phyloP scores from a whole-genome alignment of 2,113 vertebrate genomes.

The Barnardius zonarius region DNA sequence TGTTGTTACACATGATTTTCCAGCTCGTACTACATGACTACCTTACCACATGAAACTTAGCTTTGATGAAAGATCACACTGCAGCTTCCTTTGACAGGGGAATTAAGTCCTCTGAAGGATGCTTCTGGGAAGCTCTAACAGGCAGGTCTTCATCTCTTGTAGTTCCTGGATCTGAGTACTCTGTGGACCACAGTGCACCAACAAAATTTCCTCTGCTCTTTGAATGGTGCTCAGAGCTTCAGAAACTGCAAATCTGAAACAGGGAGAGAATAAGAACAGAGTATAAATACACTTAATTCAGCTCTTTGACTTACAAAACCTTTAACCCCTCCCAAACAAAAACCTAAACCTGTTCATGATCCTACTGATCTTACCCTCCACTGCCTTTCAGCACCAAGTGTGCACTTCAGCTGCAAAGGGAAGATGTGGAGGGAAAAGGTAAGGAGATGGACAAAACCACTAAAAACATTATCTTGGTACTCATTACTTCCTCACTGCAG shows the following conservation, averaged over 20 bases:
- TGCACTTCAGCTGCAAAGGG: neutral
- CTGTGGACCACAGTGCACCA: slow-evolving; percentile 77
- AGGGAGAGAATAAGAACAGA: neutral
- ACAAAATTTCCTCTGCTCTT: slow-evolving; percentile 79
- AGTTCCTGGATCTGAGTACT: slow-evolving; percentile 83
- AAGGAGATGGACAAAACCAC: neutral
- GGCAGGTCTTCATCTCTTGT: slow-evolving; percentile 84
- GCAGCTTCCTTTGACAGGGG: neutral
- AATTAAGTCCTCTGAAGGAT: slow-evolving; percentile 30
- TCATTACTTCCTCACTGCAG: neutral
- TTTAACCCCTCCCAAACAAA: neutral
- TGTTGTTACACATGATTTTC: slow-evolving; percentile 7
- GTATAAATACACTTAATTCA: neutral
- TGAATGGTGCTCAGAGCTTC: slow-evolving; percentile 78
- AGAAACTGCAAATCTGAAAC: slow-evolving; percentile 68
- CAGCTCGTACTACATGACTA: slow-evolving; percentile 10
- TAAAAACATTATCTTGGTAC: neutral
- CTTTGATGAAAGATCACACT: slow-evolving; percentile 31
- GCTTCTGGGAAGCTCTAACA: slow-evolving; percentile 61
- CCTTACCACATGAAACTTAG: neutral
- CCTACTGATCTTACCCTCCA: neutral
- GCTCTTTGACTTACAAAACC: neutral
- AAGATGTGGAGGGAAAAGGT: neutral
- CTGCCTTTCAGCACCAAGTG: neutral
- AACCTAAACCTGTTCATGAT: neutral